These are phyloP conservation scores for Pseudococcus jackbeardsleyi DNA, from an alignment of 2,888 invertebrate species.

Conservation along the genomic window DNA sequence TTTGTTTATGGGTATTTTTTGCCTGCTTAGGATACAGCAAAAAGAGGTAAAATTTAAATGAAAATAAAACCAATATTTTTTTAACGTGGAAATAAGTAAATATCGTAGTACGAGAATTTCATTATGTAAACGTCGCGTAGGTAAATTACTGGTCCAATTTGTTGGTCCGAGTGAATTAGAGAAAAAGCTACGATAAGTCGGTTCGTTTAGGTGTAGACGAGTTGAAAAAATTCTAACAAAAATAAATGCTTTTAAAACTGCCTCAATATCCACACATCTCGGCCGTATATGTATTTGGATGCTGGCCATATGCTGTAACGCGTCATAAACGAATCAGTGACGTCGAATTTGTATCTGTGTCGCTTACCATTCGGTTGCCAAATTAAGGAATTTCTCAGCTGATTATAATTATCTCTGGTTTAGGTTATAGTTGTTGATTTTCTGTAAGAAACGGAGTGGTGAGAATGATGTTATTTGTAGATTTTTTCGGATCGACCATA, in stretches of 20 bases:
- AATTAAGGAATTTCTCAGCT: constrained; percentile 65
- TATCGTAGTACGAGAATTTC: neutral
- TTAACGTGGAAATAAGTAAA: neutral
- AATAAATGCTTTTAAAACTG: constrained; percentile 49
- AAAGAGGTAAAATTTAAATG: neutral
- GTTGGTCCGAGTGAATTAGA: neutral
- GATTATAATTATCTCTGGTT: constrained; percentile 61
- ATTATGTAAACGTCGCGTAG: neutral
- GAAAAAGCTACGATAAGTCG: neutral
- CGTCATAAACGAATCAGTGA: constrained; percentile 62
- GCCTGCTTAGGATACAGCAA: neutral
- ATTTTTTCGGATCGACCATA: neutral
- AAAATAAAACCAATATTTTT: neutral
- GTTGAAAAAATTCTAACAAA: constrained; percentile 43
- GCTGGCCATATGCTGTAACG: constrained; percentile 44
- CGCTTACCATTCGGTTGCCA: constrained; percentile 58
- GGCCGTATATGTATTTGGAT: constrained; percentile 27
- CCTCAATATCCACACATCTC: constrained; percentile 16
- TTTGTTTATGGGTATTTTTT: neutral
- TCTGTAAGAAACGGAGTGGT: neutral
- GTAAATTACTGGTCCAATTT: neutral
- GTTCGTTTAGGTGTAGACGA: neutral
- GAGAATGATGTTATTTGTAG: neutral
- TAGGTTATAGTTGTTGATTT: neutral
- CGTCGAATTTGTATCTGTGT: constrained; percentile 62